Base-by-base conservation (phyloP, 2,888 invertebrate genomes). In the Metopia argyrocephala region DNA sequence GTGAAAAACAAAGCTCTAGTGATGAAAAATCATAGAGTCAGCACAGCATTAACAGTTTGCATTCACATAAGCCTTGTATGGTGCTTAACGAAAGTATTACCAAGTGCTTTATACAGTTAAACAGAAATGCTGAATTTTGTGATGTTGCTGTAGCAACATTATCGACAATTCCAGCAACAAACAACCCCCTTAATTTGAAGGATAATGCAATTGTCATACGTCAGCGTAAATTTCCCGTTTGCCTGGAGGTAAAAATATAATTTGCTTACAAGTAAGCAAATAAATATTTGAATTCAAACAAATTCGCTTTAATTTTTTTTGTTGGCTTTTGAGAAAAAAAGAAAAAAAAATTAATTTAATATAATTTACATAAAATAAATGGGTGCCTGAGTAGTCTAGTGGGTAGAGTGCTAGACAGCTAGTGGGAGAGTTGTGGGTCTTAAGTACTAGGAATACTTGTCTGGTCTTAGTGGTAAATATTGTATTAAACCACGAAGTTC, bases 201-300 rank as follows among this genome's bases (percentile, higher is more conserved):
- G 56, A 62, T 71, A 71, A 76, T 69, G 56, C 61, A 79, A 79
- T 66, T 76, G 79, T 66, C 71, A 76, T 48, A 70, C 38, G 71
- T 62, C 71, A 71, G 61, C 64, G 69, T 46, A 64, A 54, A 38
- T 38, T 38, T 15, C n/a, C n/a, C n/a, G n/a, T n/a, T n/a, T n/a
- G n/a, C n/a, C n/a, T n/a, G n/a, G n/a, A n/a, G 61, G 21, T 28
- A 31, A 12, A 21, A 54, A 68, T 27, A 52, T 61, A 62, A 66
- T 38, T 9, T 9, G n/a, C n/a, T n/a, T n/a, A n/a, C n/a, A n/a
- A n/a, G n/a, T n/a, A 48, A 31, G 66, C 75, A 61, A 61, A 66
- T 59, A 56, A 56, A 21, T 56, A 54, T 52, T 64, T 62, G 5
- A 21, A 25, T 38, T n/a, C 25, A 23, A 54, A 64, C 31, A 28